Evolutionary conservation across 2,113 vertebrate genomes (phyloP).

Genomic region (Centropristis striata): DNA sequence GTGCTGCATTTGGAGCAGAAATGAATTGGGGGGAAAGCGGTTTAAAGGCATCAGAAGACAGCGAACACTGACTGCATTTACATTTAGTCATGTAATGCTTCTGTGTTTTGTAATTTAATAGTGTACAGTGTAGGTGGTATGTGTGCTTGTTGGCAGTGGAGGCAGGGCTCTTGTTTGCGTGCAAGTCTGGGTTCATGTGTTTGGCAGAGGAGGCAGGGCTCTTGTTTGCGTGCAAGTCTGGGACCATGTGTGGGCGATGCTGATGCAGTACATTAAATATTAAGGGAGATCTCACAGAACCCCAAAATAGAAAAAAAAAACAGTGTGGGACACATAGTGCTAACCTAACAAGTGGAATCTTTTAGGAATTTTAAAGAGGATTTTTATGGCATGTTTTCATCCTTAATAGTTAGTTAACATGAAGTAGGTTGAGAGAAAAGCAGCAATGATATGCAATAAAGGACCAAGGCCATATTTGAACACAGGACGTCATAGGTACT

Average conservation of each 20-base stretch:
- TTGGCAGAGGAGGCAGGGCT: slow-evolving; percentile 74
- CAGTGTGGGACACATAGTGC: slow-evolving; percentile 48
- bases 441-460: slow-evolving; percentile 5
- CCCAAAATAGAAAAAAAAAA: slow-evolving; percentile 80
- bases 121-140: slow-evolving; percentile 74
- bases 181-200: slow-evolving; percentile 79
- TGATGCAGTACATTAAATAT: slow-evolving; percentile 87
- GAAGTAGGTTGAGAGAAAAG: background rate
- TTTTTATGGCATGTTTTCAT: slow-evolving; percentile 10
- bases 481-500: background rate
- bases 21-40: slow-evolving; percentile 53
- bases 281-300: slow-evolving; percentile 81
- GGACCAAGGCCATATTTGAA: background rate
- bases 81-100: slow-evolving; percentile 67
- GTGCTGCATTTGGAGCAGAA: slow-evolving; percentile 70
- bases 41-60: slow-evolving; percentile 52
- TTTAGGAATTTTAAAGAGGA: slow-evolving; percentile 1
- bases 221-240: slow-evolving; percentile 82
- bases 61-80: slow-evolving; percentile 47
- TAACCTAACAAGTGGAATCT: slow-evolving; percentile 45
- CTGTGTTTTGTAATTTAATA: slow-evolving; percentile 74
- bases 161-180: slow-evolving; percentile 81
- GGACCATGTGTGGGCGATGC: slow-evolving; percentile 83
- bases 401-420: slow-evolving; percentile 11
- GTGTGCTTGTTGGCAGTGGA: slow-evolving; percentile 75